A percentile compares a stretch with the other conserved stretches of the same genome.
Conservation (phyloP, 2,113 vertebrate genomes). For the Cichladusa arquata region DNA sequence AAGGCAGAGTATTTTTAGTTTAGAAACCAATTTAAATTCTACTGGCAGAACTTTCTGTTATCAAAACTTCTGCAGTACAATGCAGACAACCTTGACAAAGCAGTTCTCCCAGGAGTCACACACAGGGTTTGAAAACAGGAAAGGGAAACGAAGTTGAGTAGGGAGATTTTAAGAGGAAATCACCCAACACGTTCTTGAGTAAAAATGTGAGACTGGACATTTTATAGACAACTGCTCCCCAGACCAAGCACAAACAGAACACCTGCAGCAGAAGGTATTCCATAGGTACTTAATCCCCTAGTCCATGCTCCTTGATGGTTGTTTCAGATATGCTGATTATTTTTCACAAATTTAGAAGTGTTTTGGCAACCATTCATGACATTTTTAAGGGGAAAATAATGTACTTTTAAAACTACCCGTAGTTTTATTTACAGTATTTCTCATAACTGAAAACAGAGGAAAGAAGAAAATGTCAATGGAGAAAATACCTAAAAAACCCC, state of each 20-base stretch:
- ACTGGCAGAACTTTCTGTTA: neutral
- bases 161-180: neutral
- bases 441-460: neutral
- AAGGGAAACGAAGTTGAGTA: neutral
- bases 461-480: neutral
- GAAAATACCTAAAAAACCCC: neutral
- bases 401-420: neutral
- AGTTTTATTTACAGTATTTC: neutral
- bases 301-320: neutral
- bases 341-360: neutral
- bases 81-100: slow-evolving; percentile 7
- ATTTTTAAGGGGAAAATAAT: neutral
- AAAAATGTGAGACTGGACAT: neutral
- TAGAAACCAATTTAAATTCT: neutral
- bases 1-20: neutral
- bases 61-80: neutral
- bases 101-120: neutral
- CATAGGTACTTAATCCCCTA: neutral
- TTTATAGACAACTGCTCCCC: neutral
- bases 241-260: neutral
- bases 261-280: neutral
- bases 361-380: neutral
- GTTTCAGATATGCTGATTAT: neutral
- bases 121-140: neutral
- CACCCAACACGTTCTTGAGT: neutral